A percentile compares a stretch with the other conserved stretches of the same genome.
phyloP scores from a whole-genome alignment of 2,797 vertebrate species.

The Tympanoctomys barrerae region DNA sequence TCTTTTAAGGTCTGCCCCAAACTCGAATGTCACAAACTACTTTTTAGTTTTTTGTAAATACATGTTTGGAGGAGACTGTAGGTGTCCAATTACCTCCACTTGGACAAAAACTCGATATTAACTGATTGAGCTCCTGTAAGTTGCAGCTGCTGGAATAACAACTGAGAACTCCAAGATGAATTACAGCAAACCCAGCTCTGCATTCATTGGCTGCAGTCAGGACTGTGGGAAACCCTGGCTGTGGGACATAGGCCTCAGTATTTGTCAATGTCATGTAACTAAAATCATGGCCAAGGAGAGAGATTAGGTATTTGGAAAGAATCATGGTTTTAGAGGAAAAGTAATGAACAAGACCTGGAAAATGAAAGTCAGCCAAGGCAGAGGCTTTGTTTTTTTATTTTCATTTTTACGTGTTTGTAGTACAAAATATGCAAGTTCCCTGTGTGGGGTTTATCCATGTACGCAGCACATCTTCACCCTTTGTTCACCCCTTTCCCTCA shows the following conservation, averaged over 20 bases:
- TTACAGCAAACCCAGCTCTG: not conserved
- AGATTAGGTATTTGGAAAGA: not conserved
- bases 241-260: not conserved
- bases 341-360: not conserved
- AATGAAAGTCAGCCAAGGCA: not conserved
- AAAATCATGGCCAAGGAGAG: not conserved
- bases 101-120: not conserved
- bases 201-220: not conserved
- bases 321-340: not conserved
- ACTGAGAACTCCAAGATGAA: not conserved
- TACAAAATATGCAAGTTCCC: not conserved
- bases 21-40: not conserved
- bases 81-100: not conserved
- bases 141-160: not conserved
- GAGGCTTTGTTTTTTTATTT: not conserved
- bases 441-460: not conserved
- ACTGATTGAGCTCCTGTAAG: not conserved
- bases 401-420: not conserved
- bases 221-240: not conserved
- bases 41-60: slow-evolving; percentile 17
- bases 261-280: not conserved
- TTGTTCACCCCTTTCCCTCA: not conserved
- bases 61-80: not conserved
- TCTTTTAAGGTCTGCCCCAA: not conserved
- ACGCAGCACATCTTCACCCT: too few relatives aligned